phyloP scores from a whole-genome alignment of 2,113 vertebrate species.

The Trichomycterus rosablanca region DNA sequence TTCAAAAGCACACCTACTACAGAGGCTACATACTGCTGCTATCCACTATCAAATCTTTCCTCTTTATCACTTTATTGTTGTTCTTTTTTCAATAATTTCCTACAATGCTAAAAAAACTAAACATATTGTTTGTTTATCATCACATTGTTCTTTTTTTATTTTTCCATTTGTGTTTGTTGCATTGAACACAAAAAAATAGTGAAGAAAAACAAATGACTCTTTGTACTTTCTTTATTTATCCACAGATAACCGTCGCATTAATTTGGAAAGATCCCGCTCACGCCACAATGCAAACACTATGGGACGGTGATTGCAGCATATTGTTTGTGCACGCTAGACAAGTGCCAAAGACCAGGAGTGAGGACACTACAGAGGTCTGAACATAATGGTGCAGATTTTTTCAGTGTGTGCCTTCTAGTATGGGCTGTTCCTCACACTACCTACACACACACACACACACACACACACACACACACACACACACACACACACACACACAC shows the following conservation, averaged over 20 bases:
- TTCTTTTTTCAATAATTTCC: no score
- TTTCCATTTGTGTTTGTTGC: no score
- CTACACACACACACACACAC: constrained; percentile 2
- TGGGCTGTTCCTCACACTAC: not conserved
- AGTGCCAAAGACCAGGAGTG: constrained; percentile 68
- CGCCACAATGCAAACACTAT: constrained; percentile 82
- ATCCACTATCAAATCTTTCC: no score
- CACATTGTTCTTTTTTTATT: no score
- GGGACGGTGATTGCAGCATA: constrained; percentile 70
- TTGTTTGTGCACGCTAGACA: constrained; percentile 56
- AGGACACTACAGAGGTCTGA: constrained; percentile 51
- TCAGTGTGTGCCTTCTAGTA: constrained; percentile 27
- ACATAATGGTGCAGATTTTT: constrained; percentile 19
- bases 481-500: no score
- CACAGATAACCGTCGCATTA: constrained; percentile 84
- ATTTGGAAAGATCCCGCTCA: constrained; percentile 94
- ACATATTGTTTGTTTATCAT: no score
- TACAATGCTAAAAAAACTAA: no score
- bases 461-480: constrained; percentile 5
- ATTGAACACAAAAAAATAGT: no score
- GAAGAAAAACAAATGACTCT: no score
- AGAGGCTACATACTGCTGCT: no score
- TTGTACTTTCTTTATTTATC: no score
- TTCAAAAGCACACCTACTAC: not conserved
- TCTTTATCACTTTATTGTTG: no score